Conservation (phyloP, 2,888 invertebrate species). For the Hydrotaea cyrtoneurina region DNA sequence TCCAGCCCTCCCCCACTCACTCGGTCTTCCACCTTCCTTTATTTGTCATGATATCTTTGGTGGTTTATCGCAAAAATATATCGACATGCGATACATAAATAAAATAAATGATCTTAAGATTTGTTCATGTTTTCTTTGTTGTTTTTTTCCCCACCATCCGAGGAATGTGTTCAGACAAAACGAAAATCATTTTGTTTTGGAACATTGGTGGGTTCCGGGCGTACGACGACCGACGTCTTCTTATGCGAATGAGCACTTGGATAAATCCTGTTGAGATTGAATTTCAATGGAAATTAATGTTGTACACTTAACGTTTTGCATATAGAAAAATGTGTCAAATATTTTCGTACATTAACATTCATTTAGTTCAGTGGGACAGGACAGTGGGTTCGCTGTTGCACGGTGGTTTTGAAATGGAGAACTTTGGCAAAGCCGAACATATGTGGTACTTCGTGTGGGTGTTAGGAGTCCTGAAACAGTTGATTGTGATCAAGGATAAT, state of each 20-base stretch:
- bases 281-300: slow-evolving; percentile 53
- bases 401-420: no score
- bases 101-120: slow-evolving; percentile 57
- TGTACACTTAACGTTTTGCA: slow-evolving; percentile 52
- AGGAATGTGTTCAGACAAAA: background rate
- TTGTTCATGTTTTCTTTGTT: slow-evolving; percentile 3
- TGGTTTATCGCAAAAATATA: slow-evolving; percentile 41
- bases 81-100: slow-evolving; percentile 54
- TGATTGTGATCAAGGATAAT: no score
- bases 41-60: slow-evolving; percentile 19
- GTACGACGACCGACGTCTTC: background rate
- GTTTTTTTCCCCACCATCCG: background rate
- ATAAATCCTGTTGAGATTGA: slow-evolving; percentile 35
- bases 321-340: slow-evolving; percentile 39
- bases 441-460: no score
- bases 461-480: no score
- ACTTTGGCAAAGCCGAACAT: no score
- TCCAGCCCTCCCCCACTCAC: no score
- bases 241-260: slow-evolving; percentile 11
- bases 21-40: background rate
- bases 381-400: background rate
- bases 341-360: slow-evolving; percentile 27
- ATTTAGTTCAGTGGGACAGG: slow-evolving; percentile 4
- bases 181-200: background rate
- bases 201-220: background rate